These are phyloP conservation scores for Triplophysa yarkandensis DNA, from an alignment of 2,797 vertebrate species.

Conservation along the genomic window DNA sequence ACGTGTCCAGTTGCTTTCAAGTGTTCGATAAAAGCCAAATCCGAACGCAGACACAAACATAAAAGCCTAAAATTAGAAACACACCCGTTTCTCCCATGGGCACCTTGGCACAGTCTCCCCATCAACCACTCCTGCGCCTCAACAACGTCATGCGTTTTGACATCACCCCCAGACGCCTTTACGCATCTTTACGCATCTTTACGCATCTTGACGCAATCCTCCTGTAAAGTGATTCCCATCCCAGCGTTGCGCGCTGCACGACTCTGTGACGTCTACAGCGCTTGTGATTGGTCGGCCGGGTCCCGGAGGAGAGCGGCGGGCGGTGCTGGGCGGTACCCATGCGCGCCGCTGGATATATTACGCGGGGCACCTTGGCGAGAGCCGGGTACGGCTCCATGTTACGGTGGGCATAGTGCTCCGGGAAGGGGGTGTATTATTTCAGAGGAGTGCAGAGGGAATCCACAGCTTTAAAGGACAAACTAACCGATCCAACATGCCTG, in stretches of 20 bases:
- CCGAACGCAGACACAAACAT: background rate
- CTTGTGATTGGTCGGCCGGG: constrained; percentile 61
- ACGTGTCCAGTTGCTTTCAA: background rate
- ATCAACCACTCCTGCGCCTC: background rate
- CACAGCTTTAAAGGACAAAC: constrained; percentile 9
- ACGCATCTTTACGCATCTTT: constrained; percentile 34
- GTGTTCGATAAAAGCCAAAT: background rate
- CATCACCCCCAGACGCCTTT: constrained; percentile 13
- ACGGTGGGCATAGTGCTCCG: constrained; percentile 49
- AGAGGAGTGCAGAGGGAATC: constrained; percentile 21
- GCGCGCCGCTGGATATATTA: constrained; percentile 68
- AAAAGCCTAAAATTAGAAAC: background rate
- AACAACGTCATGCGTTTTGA: constrained; percentile 45
- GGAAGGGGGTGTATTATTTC: constrained; percentile 38
- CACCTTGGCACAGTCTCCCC: background rate
- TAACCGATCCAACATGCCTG: constrained; percentile 74
- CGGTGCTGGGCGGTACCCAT: constrained; percentile 66
- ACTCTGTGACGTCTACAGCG: constrained; percentile 37
- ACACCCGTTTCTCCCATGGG: background rate
- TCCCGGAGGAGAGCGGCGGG: constrained; percentile 28
- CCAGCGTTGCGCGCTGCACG: constrained; percentile 9
- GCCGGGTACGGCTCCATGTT: constrained; percentile 64
- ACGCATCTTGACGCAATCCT: constrained; percentile 30
- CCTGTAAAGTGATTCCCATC: constrained; percentile 44
- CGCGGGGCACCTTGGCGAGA: constrained; percentile 43